Percentiles rank a stretch among this genome's conserved stretches.
phyloP scores from a whole-genome alignment of 2,797 vertebrate genomes.

The Spondyliosoma cantharus region DNA sequence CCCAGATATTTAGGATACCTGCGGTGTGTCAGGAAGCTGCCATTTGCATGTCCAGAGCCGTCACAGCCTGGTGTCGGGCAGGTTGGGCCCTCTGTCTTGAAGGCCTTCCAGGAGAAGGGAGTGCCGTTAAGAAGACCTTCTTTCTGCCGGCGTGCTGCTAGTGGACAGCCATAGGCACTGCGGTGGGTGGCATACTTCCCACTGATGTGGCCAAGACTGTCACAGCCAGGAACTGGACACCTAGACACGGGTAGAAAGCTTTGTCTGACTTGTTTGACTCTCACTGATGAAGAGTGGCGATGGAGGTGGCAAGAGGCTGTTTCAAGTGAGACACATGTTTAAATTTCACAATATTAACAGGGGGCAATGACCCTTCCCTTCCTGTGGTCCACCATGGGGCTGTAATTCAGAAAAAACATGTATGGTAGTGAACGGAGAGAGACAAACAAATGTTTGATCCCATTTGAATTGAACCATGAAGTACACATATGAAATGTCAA shows the following conservation, averaged over 20 bases:
- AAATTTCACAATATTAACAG: background rate
- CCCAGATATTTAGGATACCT: slow-evolving; percentile 82
- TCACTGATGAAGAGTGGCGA: background rate
- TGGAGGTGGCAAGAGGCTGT: background rate
- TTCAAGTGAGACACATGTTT: background rate
- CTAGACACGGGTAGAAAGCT: slow-evolving; percentile 71
- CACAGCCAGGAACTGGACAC: slow-evolving; percentile 97
- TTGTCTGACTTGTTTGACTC: background rate
- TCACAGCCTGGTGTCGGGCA: slow-evolving; percentile 97
- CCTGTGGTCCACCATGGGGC: too few species aligned
- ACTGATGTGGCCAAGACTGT: slow-evolving; percentile 98
- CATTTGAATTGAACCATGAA: too few species aligned
- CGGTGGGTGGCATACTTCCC: slow-evolving; percentile 98
- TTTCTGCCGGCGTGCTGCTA: slow-evolving; percentile 96
- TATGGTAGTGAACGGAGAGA: too few species aligned
- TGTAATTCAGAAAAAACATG: too few species aligned
- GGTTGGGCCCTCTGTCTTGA: slow-evolving; percentile 94
- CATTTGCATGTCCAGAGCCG: slow-evolving; percentile 95
- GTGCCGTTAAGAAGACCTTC: slow-evolving; percentile 94
- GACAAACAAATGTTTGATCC: too few species aligned
- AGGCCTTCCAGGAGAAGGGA: slow-evolving; percentile 95
- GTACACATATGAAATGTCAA: too few species aligned
- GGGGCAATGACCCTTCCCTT: background rate
- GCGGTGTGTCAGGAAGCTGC: slow-evolving; percentile 98
- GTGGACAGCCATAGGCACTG: slow-evolving; percentile 95